These are phyloP conservation scores for Ara ararauna DNA, from an alignment of 2,797 vertebrate species.

Conservation along the genomic window DNA sequence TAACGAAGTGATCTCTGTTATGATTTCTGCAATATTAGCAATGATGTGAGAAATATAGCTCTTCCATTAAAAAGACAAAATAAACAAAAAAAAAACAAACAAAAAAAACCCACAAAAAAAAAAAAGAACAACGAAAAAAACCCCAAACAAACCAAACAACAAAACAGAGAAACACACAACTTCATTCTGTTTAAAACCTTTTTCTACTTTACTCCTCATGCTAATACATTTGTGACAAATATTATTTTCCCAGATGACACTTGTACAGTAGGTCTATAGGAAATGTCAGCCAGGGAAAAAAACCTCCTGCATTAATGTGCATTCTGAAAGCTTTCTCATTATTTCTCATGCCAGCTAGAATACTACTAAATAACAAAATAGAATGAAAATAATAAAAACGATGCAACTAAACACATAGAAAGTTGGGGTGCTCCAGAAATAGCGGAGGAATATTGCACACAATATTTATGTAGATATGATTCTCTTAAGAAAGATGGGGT, in stretches of 20 bases:
- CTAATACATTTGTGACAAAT: constrained; percentile 53
- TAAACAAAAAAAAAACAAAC: not conserved
- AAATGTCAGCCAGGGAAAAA: constrained; percentile 64
- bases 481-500: constrained; percentile 27
- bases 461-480: constrained; percentile 1
- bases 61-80: not conserved
- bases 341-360: constrained; percentile 60
- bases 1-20: not conserved
- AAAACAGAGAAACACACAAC: not conserved
- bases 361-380: constrained; percentile 60
- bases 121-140: not conserved
- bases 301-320: constrained; percentile 58
- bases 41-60: not conserved
- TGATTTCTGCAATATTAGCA: not conserved
- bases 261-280: constrained; percentile 53
- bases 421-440: constrained; percentile 41
- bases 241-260: constrained; percentile 63
- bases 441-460: constrained; percentile 49
- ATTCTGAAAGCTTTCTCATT: constrained; percentile 71
- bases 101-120: too few relatives aligned
- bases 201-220: constrained; percentile 41
- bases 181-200: constrained; percentile 54
- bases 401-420: constrained; percentile 64
- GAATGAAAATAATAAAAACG: constrained; percentile 60
- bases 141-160: not conserved